Evolutionary conservation across 2,113 vertebrate species (phyloP).

Genomic region (Antechinus stuartii): DNA sequence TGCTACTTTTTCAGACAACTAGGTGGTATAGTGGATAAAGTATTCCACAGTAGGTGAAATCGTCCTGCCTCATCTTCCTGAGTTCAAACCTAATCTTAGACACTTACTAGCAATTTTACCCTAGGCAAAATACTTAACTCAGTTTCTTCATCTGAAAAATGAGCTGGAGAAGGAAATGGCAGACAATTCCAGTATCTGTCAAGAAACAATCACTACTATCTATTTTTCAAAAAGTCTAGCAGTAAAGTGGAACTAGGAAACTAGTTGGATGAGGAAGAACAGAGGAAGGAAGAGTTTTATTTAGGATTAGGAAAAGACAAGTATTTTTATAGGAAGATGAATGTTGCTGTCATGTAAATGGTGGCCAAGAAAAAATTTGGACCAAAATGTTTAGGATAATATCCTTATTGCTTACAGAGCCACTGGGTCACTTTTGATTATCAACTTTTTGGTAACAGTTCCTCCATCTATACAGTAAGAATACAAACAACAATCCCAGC

Average conservation of each 20-base stretch:
- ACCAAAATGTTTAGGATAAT: conserved; percentile 4
- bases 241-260: not conserved
- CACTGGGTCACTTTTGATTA: not conserved
- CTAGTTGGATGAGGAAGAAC: not conserved
- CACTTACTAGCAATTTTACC: not conserved
- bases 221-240: not conserved
- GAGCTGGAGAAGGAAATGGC: not conserved
- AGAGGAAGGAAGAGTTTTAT: not conserved
- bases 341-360: not conserved
- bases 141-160: not conserved
- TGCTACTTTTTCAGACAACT: not conserved
- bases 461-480: conserved; percentile 18
- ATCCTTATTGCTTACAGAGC: not conserved
- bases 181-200: not conserved
- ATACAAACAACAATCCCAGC: not conserved
- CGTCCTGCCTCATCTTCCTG: not conserved
- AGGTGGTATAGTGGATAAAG: not conserved
- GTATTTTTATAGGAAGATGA: not conserved
- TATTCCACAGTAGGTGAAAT: too few species aligned
- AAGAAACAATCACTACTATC: not conserved
- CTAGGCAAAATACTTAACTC: not conserved
- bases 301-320: not conserved
- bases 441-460: not conserved
- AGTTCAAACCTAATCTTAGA: not conserved
- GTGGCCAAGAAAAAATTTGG: not conserved